Conservation (phyloP, 2,797 vertebrate species). For the Enteromius afrohamiltoni region DNA sequence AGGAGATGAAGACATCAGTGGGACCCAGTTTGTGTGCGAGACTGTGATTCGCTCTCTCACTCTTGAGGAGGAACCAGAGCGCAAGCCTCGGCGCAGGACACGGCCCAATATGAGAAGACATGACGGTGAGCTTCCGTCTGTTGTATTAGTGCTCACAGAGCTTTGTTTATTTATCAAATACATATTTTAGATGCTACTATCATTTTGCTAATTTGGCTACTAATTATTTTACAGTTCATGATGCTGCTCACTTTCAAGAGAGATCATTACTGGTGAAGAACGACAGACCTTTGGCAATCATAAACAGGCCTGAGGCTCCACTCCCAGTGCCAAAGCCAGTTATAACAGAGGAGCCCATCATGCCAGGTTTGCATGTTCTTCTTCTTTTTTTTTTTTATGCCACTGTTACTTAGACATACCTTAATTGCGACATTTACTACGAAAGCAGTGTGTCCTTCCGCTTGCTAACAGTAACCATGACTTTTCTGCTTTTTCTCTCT, state of each 20-base stretch:
- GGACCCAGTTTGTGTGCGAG: slow-evolving; percentile 97
- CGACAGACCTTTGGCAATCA: slow-evolving; percentile 44
- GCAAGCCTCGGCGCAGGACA: slow-evolving; percentile 81
- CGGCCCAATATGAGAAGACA: slow-evolving; percentile 68
- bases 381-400: neutral
- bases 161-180: neutral
- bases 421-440: neutral
- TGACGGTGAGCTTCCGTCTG: slow-evolving; percentile 73
- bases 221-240: slow-evolving; percentile 58
- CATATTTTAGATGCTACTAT: neutral
- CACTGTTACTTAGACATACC: neutral
- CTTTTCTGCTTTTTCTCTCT: neutral
- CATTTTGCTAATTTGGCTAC: neutral
- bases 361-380: slow-evolving; percentile 62
- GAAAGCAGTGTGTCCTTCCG: neutral
- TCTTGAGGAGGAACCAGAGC: slow-evolving; percentile 93
- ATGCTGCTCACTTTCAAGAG: slow-evolving; percentile 61
- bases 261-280: slow-evolving; percentile 60
- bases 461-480: neutral
- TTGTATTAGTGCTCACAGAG: neutral
- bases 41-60: slow-evolving; percentile 96
- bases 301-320: slow-evolving; percentile 61
- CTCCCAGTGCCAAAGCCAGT: slow-evolving; percentile 51
- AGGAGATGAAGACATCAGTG: slow-evolving; percentile 94
- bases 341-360: slow-evolving; percentile 55